Evolutionary conservation across 2,888 invertebrate genomes (phyloP).

Genomic region (Hedya salicella): DNA sequence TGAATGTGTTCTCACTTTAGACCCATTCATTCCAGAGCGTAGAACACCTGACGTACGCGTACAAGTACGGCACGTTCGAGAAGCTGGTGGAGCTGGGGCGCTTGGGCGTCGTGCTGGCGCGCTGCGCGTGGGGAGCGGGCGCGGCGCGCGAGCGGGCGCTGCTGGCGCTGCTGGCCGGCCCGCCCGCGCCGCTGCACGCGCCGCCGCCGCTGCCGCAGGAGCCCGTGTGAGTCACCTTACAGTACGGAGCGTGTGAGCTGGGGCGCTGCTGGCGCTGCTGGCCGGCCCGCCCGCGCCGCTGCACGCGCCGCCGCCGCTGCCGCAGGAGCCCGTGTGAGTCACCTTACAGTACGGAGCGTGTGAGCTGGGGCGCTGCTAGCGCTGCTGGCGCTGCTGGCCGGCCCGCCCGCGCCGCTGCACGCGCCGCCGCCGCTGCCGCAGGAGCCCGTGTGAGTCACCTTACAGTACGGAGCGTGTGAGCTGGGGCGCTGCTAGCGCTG

Average conservation of each 20-base stretch:
- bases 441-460: slow-evolving; percentile 42
- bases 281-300: slow-evolving; percentile 41
- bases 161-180: slow-evolving; percentile 85
- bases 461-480: slow-evolving; percentile 81
- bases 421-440: slow-evolving; percentile 42
- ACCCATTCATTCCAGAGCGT: slow-evolving; percentile 87
- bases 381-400: slow-evolving; percentile 13
- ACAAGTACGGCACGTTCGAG: slow-evolving; percentile 97
- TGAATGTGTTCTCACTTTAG: not conserved
- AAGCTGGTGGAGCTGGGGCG: slow-evolving; percentile 96
- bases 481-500: slow-evolving; percentile 87
- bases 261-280: slow-evolving; percentile 28
- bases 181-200: slow-evolving; percentile 61
- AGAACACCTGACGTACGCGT: slow-evolving; percentile 95
- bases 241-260: not conserved
- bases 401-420: slow-evolving; percentile 44
- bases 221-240: slow-evolving; percentile 52
- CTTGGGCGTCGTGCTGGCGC: slow-evolving; percentile 91
- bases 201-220: slow-evolving; percentile 50
- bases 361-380: too few species aligned
- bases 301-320: slow-evolving; percentile 45
- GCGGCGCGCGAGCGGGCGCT: slow-evolving; percentile 89
- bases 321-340: slow-evolving; percentile 42
- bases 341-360: not conserved
- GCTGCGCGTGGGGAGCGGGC: slow-evolving; percentile 91